These are phyloP conservation scores for Charina bottae DNA, from an alignment of 2,113 vertebrate species.

Conservation along the genomic window DNA sequence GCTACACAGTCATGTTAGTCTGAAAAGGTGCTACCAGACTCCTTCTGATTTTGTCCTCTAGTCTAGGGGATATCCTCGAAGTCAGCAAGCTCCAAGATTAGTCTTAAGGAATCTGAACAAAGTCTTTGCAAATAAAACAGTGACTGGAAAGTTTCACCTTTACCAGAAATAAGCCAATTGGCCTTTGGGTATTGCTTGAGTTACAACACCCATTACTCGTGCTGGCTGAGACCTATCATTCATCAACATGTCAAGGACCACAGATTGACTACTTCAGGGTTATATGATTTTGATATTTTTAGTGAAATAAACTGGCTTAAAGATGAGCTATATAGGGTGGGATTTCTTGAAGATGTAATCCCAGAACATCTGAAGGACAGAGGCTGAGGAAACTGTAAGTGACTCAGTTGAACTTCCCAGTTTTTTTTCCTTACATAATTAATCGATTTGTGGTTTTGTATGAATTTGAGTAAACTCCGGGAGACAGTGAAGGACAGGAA, in stretches of 20 bases:
- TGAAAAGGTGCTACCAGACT: no score
- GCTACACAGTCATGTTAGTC: no score
- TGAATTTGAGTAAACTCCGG: no score
- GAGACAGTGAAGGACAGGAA: no score
- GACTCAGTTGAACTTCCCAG: not conserved
- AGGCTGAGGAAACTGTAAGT: not conserved
- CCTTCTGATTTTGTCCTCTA: no score
- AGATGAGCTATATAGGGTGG: not conserved
- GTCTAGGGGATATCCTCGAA: no score
- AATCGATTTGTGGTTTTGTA: not conserved
- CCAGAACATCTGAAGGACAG: not conserved
- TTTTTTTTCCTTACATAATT: not conserved
- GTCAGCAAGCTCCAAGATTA: no score
- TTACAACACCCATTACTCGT: not conserved
- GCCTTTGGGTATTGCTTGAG: not conserved
- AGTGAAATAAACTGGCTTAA: not conserved
- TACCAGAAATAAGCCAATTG: not conserved
- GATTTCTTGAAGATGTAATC: not conserved
- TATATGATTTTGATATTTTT: not conserved
- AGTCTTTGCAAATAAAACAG: no score
- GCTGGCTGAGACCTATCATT: not conserved
- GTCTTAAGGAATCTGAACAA: no score
- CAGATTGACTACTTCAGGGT: not conserved
- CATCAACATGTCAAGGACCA: not conserved
- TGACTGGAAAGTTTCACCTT: no score